phyloP scores from a whole-genome alignment of 1,140 invertebrate species.

The Camponotus vicinus region DNA sequence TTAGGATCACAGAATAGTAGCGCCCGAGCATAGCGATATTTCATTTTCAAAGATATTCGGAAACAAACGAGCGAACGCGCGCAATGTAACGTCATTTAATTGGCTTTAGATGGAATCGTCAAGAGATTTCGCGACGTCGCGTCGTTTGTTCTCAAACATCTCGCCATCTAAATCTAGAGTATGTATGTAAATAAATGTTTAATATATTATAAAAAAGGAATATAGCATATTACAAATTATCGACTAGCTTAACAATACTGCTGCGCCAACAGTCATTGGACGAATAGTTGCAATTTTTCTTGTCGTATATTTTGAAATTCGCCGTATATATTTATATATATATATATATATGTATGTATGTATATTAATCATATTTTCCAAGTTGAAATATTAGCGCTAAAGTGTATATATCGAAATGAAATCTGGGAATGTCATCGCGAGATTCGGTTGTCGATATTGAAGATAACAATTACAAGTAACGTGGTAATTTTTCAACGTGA shows the following conservation, averaged over 20 bases:
- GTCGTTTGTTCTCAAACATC: constrained; percentile 66
- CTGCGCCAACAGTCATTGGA: constrained; percentile 68
- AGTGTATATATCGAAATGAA: constrained; percentile 17
- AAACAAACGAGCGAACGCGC: constrained; percentile 54
- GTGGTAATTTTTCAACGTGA: background rate
- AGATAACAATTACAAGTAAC: background rate
- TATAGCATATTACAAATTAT: constrained; percentile 75
- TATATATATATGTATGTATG: background rate
- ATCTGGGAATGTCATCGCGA: background rate
- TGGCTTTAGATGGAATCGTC: background rate
- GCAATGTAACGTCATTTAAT: background rate
- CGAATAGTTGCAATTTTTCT: constrained; percentile 52
- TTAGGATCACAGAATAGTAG: constrained; percentile 82
- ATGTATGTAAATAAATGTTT: constrained; percentile 75
- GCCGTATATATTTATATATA: background rate
- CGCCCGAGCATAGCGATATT: constrained; percentile 80
- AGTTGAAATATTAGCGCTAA: constrained; percentile 25
- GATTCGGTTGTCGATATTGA: background rate
- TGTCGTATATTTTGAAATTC: background rate
- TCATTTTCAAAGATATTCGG: constrained; percentile 72
- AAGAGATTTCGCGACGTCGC: constrained; percentile 7
- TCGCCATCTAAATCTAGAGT: constrained; percentile 73
- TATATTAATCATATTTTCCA: constrained; percentile 8
- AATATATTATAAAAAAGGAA: constrained; percentile 77
- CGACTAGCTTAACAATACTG: constrained; percentile 68